Evolutionary conservation across 2,797 vertebrate species (phyloP).

Genomic region (Allobates femoralis): DNA sequence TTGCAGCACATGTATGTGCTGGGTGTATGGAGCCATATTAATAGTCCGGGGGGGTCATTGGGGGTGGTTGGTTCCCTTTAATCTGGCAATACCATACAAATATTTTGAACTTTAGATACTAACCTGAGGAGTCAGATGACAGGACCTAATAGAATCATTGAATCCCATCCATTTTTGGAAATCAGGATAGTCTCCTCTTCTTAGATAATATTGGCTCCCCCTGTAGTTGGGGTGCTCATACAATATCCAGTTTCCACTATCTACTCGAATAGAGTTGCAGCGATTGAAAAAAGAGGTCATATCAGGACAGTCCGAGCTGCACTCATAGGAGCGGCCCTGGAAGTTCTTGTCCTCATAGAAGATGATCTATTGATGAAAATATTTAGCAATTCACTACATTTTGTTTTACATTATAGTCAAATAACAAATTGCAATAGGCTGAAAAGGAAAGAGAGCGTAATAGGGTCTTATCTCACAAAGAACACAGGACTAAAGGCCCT

Average conservation of each 20-base stretch:
- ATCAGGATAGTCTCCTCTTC: conserved; percentile 68
- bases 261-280: conserved; percentile 76
- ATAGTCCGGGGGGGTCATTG: too few species aligned
- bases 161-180: conserved; percentile 60
- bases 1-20: too few species aligned
- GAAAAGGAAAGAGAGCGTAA: too few species aligned
- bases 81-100: too few species aligned
- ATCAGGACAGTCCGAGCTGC: too few species aligned
- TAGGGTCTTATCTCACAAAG: too few species aligned
- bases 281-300: conserved; percentile 71
- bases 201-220: conserved; percentile 73
- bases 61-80: too few species aligned
- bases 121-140: conserved; percentile 61
- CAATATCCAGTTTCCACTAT: conserved; percentile 77
- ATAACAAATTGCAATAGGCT: too few species aligned
- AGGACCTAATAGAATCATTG: conserved; percentile 60
- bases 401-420: too few species aligned
- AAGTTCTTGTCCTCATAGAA: conserved; percentile 81
- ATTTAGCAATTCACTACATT: not conserved
- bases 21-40: too few species aligned
- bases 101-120: not conserved
- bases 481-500: too few species aligned
- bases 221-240: conserved; percentile 65
- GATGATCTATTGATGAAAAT: conserved; percentile 69
- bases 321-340: conserved; percentile 68